These are phyloP conservation scores for Tetragonula carbonaria DNA, from an alignment of 2,888 invertebrate genomes.

Conservation along the genomic window DNA sequence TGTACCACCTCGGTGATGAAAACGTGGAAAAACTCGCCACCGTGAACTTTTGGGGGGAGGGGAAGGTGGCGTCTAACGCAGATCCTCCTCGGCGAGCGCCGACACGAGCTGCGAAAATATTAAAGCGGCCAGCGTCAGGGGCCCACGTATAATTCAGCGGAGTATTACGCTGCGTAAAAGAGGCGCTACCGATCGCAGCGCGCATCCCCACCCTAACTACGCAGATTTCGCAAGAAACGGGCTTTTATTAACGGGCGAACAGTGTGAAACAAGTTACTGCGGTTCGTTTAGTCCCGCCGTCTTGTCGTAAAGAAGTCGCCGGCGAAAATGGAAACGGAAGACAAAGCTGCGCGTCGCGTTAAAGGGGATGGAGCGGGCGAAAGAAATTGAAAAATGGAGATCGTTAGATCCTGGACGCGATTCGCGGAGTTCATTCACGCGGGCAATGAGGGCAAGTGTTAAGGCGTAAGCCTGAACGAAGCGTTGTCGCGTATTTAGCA, in stretches of 20 bases:
- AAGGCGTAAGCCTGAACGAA: no score
- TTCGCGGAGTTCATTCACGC: neutral
- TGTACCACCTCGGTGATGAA: neutral
- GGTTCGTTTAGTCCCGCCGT: constrained; percentile 15
- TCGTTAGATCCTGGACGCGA: constrained; percentile 10
- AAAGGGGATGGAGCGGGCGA: neutral
- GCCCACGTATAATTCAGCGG: constrained; percentile 50
- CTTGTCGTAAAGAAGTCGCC: constrained; percentile 15
- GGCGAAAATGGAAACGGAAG: neutral
- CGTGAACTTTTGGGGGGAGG: no score
- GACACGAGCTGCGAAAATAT: constrained; percentile 55
- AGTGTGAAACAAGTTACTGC: neutral
- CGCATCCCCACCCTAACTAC: neutral
- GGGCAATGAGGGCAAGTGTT: neutral
- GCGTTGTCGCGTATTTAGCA: no score
- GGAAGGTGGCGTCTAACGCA: neutral
- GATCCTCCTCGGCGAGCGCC: constrained; percentile 12
- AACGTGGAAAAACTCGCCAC: constrained; percentile 38
- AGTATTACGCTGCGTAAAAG: constrained; percentile 6
- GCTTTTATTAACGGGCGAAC: constrained; percentile 22
- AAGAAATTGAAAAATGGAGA: no score
- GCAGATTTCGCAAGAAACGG: constrained; percentile 13
- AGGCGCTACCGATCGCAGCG: neutral
- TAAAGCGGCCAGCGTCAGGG: constrained; percentile 49
- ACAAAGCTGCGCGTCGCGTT: neutral